Evolutionary conservation across 2,888 invertebrate genomes (phyloP).

Genomic region (Ornithoptera priamus): DNA sequence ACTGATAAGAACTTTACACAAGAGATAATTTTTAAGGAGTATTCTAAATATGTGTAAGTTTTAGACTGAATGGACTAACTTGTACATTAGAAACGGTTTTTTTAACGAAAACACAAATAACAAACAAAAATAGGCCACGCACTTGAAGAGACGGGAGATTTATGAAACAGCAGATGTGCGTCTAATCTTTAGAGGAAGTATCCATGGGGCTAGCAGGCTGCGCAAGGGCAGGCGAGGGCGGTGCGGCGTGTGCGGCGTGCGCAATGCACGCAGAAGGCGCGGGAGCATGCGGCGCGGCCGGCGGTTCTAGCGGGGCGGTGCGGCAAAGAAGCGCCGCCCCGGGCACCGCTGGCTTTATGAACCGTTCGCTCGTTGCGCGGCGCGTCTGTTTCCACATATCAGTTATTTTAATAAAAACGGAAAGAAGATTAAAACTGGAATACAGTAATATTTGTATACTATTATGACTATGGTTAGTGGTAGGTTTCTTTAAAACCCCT

Average conservation of each 20-base stretch:
- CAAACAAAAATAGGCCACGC: too few species aligned
- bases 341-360: constrained; percentile 91
- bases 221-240: constrained; percentile 41
- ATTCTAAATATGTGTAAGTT: too few species aligned
- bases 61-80: too few species aligned
- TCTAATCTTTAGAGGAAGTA: constrained; percentile 83
- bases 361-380: constrained; percentile 86
- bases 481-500: too few species aligned
- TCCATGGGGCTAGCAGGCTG: constrained; percentile 89
- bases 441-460: too few species aligned
- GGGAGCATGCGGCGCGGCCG: constrained; percentile 37
- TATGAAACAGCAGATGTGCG: not conserved
- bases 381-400: constrained; percentile 69
- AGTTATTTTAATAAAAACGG: not conserved
- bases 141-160: too few species aligned
- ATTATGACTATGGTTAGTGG: too few species aligned
- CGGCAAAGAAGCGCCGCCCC: constrained; percentile 53
- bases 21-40: too few species aligned
- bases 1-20: too few species aligned
- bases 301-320: constrained; percentile 36
- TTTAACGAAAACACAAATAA: too few species aligned
- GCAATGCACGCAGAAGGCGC: constrained; percentile 34
- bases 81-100: too few species aligned
- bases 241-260: constrained; percentile 35
- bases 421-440: too few species aligned